A percentile compares a stretch with the other conserved stretches of the same genome.
Conservation (phyloP, 2,797 vertebrate species). For the Apodemus agrarius region DNA sequence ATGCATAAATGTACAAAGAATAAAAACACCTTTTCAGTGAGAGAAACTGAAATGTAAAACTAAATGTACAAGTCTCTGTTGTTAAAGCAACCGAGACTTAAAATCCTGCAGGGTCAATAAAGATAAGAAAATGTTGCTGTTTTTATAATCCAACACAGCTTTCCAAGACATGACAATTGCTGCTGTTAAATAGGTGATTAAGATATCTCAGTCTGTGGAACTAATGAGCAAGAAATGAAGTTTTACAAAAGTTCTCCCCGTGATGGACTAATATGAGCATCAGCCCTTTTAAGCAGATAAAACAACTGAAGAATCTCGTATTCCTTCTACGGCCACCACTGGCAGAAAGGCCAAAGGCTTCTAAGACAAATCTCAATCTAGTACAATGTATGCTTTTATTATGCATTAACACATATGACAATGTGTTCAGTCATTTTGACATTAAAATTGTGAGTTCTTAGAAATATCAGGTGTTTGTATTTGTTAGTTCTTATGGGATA, state of each 20-base stretch:
- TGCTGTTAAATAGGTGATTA: neutral
- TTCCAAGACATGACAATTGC: neutral
- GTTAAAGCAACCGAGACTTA: neutral
- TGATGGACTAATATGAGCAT: neutral
- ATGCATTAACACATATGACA: neutral
- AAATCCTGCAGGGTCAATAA: neutral
- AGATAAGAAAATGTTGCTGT: neutral
- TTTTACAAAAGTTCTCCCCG: neutral
- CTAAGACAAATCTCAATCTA: neutral
- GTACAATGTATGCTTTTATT: neutral
- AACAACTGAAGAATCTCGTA: neutral
- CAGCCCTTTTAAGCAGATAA: neutral
- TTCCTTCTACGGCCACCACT: neutral
- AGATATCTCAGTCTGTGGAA: neutral
- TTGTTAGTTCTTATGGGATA: slow-evolving; percentile 13
- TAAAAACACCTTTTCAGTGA: neutral
- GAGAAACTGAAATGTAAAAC: neutral
- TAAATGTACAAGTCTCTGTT: neutral
- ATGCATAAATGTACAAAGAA: neutral
- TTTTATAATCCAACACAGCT: neutral
- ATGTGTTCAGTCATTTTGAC: accelerated
- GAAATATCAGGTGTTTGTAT: slow-evolving; percentile 33
- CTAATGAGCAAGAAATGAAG: neutral
- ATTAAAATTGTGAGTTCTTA: slow-evolving; percentile 29
- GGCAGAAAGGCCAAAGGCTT: neutral